Evolutionary conservation across 2,797 vertebrate species (phyloP), one percentile per base, ranked within the genome.

Genomic region (Acipenser ruthenus): DNA sequence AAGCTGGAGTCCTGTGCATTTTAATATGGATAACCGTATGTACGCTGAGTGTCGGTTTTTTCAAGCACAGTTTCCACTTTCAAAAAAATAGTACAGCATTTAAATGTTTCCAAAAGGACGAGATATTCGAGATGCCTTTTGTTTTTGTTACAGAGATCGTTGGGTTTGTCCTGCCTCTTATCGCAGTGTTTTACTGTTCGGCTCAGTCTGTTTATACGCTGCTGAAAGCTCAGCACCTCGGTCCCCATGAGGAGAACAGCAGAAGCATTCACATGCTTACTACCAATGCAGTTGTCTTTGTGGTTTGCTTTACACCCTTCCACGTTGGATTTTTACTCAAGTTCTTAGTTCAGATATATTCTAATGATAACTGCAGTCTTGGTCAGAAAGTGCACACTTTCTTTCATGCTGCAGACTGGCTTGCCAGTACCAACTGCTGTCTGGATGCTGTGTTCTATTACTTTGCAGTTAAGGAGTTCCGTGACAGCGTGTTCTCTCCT

Each of bases 371-470:
- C 68, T 72, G 70, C 4, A 9, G 7, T 0, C 0, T 69, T 62
- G 67, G 10, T 10, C 0, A 64, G 12, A 0, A 0, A 0, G 9
- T 15, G 12, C 69, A 64, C 11, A 62, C 8, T 15, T 60, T 11
- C 37, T 62, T 0, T 0, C 50, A 23, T 3, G 50, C 78, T 18
- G 18, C 55, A 0, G 83, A 86, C 67, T 91, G 83, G 76, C 72
- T 93, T 0, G 85, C 90, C 50, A 84, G 84, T 0, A 80, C 88
- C 60, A 94, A 92, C 78, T 94, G 92, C 79, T 92, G 86, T 66
- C 84, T 93, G 6, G 90, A 94, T 69, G 86, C 83, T 7, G 11
- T 92, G 65, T 87, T 86, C 67, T 94, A 90, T 81, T 93, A 89
- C 69, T 91, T 93, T 71, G 80, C 93, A 69, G 77, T 90, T 61